A percentile compares a stretch with the other conserved stretches of the same genome.
These are phyloP conservation scores for Aelia acuminata DNA, from an alignment of 2,888 invertebrate genomes.

Conservation along the genomic window DNA sequence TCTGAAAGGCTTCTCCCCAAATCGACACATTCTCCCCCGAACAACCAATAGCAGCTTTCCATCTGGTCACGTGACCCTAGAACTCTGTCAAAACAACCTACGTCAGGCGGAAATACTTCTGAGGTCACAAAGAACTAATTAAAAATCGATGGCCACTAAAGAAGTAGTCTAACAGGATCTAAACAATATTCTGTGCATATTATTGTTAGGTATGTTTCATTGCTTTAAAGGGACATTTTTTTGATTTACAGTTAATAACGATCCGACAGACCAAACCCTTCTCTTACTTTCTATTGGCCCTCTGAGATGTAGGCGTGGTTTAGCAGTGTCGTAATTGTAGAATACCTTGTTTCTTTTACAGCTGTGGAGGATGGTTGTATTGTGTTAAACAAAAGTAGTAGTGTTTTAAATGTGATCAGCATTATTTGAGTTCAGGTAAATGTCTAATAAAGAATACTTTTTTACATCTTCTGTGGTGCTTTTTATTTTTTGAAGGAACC, in stretches of 20 bases:
- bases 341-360: conserved; percentile 63
- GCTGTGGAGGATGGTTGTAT: conserved; percentile 62
- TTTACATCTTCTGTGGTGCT: neutral
- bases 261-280: conserved; percentile 56
- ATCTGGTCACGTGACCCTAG: conserved; percentile 56
- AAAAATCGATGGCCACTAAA: neutral
- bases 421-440: conserved; percentile 6
- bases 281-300: conserved; percentile 60
- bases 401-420: conserved; percentile 53
- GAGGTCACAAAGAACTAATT: conserved; percentile 36
- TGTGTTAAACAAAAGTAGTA: conserved; percentile 54
- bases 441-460: conserved; percentile 43
- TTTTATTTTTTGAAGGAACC: conserved; percentile 14
- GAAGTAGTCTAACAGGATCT: conserved; percentile 28
- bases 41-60: conserved; percentile 51
- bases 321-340: conserved; percentile 62
- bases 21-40: conserved; percentile 19
- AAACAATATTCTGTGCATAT: conserved; percentile 43
- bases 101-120: conserved; percentile 59
- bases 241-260: conserved; percentile 58
- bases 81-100: conserved; percentile 59
- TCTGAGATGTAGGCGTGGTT: conserved; percentile 61
- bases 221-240: neutral
- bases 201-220: conserved; percentile 38
- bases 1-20: conserved; percentile 39